Evolutionary conservation across 2,113 vertebrate genomes (phyloP).

Genomic region (Tretioscincus oriximinensis): DNA sequence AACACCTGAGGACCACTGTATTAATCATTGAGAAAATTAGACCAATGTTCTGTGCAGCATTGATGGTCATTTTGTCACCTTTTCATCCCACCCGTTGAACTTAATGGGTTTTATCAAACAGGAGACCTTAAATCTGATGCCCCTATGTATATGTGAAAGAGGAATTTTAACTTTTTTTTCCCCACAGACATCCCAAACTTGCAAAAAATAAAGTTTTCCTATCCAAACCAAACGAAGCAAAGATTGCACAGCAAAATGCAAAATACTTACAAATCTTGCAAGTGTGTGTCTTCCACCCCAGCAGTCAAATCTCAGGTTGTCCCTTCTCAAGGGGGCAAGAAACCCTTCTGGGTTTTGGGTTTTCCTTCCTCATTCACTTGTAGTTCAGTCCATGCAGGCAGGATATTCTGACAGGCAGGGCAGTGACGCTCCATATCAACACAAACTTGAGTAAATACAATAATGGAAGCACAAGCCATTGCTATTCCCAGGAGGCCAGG

Average conservation of each 20-base stretch:
- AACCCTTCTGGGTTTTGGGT: constrained; percentile 3
- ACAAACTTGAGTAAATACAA: constrained; percentile 43
- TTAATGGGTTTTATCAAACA: too few species aligned
- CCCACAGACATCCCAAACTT: too few species aligned
- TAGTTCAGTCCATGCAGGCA: constrained; percentile 15
- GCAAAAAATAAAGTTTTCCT: not conserved
- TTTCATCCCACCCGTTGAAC: too few species aligned
- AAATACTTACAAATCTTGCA: constrained; percentile 48
- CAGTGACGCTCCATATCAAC: constrained; percentile 37
- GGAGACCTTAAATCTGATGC: too few species aligned
- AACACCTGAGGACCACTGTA: too few species aligned
- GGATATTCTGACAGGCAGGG: constrained; percentile 43
- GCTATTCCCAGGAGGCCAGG: constrained; percentile 71
- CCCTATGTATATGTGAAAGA: too few species aligned
- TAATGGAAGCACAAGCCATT: constrained; percentile 56
- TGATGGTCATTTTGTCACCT: too few species aligned
- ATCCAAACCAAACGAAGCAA: not conserved
- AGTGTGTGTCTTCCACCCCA: constrained; percentile 32
- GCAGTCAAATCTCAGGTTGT: not conserved
- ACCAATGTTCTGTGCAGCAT: too few species aligned
- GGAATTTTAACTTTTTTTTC: too few species aligned
- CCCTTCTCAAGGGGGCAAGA: not conserved
- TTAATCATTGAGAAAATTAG: too few species aligned
- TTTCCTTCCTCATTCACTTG: constrained; percentile 33
- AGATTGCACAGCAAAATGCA: constrained; percentile 30